phyloP scores from a whole-genome alignment of 2,113 vertebrate genomes.

The Lampris megalopsis region DNA sequence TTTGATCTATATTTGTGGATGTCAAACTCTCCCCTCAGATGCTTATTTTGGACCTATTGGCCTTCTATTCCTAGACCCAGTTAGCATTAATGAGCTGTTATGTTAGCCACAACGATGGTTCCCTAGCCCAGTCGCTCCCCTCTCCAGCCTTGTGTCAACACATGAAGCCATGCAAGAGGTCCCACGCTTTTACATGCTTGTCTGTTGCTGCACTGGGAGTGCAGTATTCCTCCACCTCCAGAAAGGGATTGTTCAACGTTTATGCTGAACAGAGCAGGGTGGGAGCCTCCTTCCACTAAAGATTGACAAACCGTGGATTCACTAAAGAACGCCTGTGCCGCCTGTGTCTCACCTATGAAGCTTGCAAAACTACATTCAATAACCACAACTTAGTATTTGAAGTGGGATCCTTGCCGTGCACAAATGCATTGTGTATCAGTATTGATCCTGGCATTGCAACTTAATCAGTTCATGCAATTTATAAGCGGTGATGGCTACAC shows the following conservation, averaged over 20 bases:
- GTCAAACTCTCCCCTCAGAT: slow-evolving; percentile 33
- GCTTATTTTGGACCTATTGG: slow-evolving; percentile 27
- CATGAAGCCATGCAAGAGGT: neutral
- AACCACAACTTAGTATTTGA: too few relatives aligned
- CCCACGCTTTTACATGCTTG: neutral
- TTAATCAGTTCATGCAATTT: too few relatives aligned
- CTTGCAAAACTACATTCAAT: too few relatives aligned
- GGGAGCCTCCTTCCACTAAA: too few relatives aligned
- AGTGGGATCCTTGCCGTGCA: too few relatives aligned
- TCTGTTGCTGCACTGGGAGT: neutral
- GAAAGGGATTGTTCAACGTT: neutral
- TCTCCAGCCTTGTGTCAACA: slow-evolving; percentile 17
- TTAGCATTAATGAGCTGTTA: slow-evolving; percentile 60
- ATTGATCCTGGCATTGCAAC: too few relatives aligned
- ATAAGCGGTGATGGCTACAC: too few relatives aligned
- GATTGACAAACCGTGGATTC: too few relatives aligned
- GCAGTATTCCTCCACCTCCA: neutral
- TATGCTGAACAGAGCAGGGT: too few relatives aligned
- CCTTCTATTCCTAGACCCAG: slow-evolving; percentile 44
- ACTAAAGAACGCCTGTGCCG: too few relatives aligned
- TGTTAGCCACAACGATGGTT: slow-evolving; percentile 17
- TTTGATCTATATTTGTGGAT: slow-evolving; percentile 59
- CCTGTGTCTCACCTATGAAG: too few relatives aligned
- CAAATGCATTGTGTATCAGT: too few relatives aligned
- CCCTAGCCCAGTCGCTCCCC: slow-evolving; percentile 7